A percentile compares a stretch with the other conserved stretches of the same genome.
Evolutionary conservation across 2,113 vertebrate genomes (phyloP).

Genomic region (Apodemus speciosus): DNA sequence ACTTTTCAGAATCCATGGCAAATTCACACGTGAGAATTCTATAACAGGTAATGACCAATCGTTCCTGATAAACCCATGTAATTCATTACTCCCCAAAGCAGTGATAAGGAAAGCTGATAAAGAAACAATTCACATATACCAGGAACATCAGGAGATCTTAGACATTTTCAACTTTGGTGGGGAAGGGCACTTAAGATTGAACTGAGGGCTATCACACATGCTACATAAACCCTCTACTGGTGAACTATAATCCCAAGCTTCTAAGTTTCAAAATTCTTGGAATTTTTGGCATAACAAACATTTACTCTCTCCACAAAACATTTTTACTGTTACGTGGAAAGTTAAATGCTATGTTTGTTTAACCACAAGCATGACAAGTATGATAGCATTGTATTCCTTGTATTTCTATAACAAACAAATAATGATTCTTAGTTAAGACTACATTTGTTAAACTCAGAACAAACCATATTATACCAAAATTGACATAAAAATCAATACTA

Average conservation of each 20-base stretch:
- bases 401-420: neutral
- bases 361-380: neutral
- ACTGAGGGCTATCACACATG: neutral
- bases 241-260: neutral
- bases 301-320: neutral
- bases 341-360: neutral
- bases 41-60: slow-evolving; percentile 34
- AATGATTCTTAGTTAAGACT: neutral
- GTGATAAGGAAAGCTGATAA: slow-evolving; percentile 3
- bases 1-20: slow-evolving; percentile 41
- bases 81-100: slow-evolving; percentile 38
- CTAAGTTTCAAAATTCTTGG: neutral
- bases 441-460: slow-evolving; percentile 9
- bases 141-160: neutral
- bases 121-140: neutral
- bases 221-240: neutral
- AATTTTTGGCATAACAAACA: neutral
- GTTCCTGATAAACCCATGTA: slow-evolving; percentile 41
- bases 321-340: neutral
- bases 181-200: neutral
- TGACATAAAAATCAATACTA: neutral
- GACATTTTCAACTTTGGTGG: neutral
- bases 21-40: slow-evolving; percentile 11
- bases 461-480: slow-evolving; percentile 28
- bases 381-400: neutral